Conservation (phyloP, 2,113 vertebrate genomes). For the Bambusicola thoracicus region DNA sequence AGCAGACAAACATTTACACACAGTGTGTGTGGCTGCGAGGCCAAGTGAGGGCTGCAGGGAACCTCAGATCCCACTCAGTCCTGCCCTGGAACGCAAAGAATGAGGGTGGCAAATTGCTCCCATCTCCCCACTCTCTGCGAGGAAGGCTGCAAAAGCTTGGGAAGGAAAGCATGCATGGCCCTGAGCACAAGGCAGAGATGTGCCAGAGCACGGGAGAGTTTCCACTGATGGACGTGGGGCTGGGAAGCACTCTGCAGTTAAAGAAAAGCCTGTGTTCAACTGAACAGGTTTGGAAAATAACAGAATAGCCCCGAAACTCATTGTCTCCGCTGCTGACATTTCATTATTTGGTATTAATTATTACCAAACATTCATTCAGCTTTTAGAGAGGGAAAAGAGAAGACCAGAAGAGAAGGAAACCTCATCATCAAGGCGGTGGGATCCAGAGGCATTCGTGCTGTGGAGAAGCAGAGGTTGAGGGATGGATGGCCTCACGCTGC, state of each 20-base stretch:
- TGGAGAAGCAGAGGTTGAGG: background rate
- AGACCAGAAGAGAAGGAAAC: background rate
- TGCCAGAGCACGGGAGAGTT: background rate
- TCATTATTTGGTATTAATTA: background rate
- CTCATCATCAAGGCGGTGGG: background rate
- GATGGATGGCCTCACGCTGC: background rate
- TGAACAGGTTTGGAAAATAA: background rate
- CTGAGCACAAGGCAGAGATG: background rate
- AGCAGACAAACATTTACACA: background rate
- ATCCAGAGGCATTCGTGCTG: background rate
- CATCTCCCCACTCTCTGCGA: background rate
- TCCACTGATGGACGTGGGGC: background rate
- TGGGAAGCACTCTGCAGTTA: background rate
- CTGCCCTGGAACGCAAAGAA: background rate
- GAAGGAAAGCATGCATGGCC: rapidly evolving
- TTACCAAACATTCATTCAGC: background rate
- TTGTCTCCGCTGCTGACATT: background rate
- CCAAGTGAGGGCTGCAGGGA: background rate
- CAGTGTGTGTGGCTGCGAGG: background rate
- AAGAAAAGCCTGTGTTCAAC: background rate
- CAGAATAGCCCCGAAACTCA: background rate
- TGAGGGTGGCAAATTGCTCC: background rate
- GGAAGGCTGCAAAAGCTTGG: background rate
- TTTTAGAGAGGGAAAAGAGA: background rate
- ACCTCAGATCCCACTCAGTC: rapidly evolving